These are phyloP conservation scores for Morinoia aosen DNA, from an alignment of 2,888 invertebrate species.

Conservation along the genomic window DNA sequence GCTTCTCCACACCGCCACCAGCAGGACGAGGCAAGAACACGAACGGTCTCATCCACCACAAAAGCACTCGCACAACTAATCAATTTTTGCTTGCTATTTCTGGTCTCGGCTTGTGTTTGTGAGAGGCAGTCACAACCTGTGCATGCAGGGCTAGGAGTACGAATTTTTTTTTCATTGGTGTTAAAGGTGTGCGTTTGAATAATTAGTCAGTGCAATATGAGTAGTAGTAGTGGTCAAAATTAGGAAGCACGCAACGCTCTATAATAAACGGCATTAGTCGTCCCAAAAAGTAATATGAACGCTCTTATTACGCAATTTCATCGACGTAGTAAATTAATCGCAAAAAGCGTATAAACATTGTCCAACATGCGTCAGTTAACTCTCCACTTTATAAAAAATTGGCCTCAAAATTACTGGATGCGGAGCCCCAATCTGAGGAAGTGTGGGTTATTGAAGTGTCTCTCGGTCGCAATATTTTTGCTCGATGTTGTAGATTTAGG, in stretches of 20 bases:
- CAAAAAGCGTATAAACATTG: not conserved
- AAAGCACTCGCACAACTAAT: not conserved
- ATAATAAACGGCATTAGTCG: not conserved
- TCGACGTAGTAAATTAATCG: not conserved
- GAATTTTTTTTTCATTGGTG: not conserved
- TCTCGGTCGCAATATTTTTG: not conserved
- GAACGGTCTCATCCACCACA: slow-evolving; percentile 15
- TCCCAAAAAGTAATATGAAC: not conserved
- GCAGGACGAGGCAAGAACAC: slow-evolving; percentile 27
- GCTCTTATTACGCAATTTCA: not conserved
- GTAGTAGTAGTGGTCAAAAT: not conserved
- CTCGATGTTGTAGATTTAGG: not conserved
- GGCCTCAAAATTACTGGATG: not conserved
- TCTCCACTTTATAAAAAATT: not conserved
- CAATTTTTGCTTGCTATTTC: not conserved
- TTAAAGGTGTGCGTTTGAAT: not conserved
- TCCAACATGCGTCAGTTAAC: not conserved
- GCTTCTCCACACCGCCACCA: slow-evolving; percentile 54
- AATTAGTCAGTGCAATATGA: not conserved
- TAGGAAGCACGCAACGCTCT: not conserved
- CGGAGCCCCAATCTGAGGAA: not conserved
- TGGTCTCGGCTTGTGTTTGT: not conserved
- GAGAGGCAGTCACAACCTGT: not conserved
- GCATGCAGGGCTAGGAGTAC: not conserved
- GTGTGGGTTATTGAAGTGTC: not conserved